Base-by-base conservation (phyloP, 1,140 invertebrate species). In the Brachionus sp. region DNA sequence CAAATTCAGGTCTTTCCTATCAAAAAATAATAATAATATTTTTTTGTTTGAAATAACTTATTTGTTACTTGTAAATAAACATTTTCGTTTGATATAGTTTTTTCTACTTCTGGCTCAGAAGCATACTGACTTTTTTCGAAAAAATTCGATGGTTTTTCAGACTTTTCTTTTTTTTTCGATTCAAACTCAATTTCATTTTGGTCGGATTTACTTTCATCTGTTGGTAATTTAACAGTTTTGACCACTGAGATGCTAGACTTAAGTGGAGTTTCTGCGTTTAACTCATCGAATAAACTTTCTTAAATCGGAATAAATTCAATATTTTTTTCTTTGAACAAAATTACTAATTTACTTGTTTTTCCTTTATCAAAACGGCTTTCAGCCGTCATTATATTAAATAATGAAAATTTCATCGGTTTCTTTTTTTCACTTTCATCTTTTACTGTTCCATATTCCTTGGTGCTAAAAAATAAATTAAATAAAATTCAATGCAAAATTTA, bases 1-100 rank as follows among this genome's bases (percentile, higher is more conserved):
- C 90, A 84, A 90, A 86, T 0, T 89, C 86, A 19, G 90, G 89
- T 80, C 86, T 85, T 19, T 86, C 86, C 29, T 86, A 85, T 25
- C 83, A 77, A 66, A 80, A 62, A 39, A 86, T 42, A 39, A 77
- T 5, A 23, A 77, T 37, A 53, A 10, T 44, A 16, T 33, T 25
- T 4, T 33, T 80, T 25, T n/a, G n/a, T 13, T 33, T 42, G 12
- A 2, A 5, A 37, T 44, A 7, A 19, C 46, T 44, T 10, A 44
- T 42, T 25, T 23, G 0, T 9, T 42, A 82, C 57, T 29, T 82
- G 57, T 66, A 82, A 68, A 70, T 82, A 82, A 25, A 44, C 29
- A 44, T 68, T 66, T 44, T 44, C 29, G n/a, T 82, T 29, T 33
- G 12, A 42, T 23, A 62, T 33, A 25, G n/a, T 66, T 42, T 16